Percentiles rank a stretch among this genome's conserved stretches.
Conservation (phyloP, 2,888 invertebrate species). For the Euzetes globulus region DNA sequence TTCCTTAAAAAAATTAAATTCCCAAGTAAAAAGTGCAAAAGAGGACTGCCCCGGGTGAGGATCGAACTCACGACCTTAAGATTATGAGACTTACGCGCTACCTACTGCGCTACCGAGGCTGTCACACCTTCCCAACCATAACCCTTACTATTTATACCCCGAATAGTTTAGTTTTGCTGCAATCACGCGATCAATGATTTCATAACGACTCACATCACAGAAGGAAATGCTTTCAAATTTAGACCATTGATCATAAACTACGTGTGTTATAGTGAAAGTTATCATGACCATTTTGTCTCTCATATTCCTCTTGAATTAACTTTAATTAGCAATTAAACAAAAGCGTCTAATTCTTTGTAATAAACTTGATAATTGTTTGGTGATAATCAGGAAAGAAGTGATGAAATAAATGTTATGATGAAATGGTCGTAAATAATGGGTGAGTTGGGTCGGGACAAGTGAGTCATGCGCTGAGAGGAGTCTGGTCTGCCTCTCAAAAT, state of each 20-base stretch:
- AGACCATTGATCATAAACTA: not conserved
- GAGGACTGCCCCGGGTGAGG: constrained; percentile 36
- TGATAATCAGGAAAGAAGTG: no score
- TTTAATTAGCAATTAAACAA: no score
- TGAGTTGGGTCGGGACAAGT: no score
- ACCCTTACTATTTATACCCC: not conserved
- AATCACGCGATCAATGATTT: not conserved
- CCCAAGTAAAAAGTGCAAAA: constrained; percentile 9
- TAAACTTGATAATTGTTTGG: no score
- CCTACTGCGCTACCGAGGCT: constrained; percentile 38
- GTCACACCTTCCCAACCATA: not conserved
- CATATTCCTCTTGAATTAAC: no score
- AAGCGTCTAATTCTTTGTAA: no score
- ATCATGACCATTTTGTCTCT: no score
- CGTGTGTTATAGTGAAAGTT: not conserved
- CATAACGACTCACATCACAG: not conserved
- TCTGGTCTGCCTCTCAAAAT: no score
- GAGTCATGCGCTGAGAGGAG: no score
- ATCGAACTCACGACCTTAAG: constrained; percentile 38
- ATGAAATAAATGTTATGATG: no score
- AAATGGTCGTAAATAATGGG: no score
- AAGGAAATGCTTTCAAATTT: not conserved
- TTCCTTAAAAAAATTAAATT: no score
- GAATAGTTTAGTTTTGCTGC: not conserved
- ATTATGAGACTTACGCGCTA: constrained; percentile 39